Conservation (phyloP, 1,140 invertebrate species). For the Adoxophyes honmai region DNA sequence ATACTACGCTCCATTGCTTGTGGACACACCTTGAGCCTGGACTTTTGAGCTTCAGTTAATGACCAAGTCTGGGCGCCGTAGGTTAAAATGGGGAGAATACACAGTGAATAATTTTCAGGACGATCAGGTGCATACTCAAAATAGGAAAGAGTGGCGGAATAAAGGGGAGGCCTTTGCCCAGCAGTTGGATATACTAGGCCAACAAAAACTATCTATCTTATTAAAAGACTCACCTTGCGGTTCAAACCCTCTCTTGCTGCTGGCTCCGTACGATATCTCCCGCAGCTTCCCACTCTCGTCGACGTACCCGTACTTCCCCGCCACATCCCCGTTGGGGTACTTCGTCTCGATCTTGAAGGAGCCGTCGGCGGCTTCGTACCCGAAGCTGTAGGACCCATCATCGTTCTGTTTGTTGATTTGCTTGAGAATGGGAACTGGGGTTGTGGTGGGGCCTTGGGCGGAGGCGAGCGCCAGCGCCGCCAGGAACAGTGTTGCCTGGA, state of each 20-base stretch:
- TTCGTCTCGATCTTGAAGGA: conserved; percentile 95
- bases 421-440: conserved; percentile 83
- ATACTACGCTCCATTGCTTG: no score
- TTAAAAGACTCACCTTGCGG: conserved; percentile 77
- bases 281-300: conserved; percentile 85
- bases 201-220: no score
- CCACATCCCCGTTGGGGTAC: conserved; percentile 88
- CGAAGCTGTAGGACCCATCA: conserved; percentile 91
- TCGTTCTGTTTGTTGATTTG: conserved; percentile 88
- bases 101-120: no score
- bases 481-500: conserved; percentile 48
- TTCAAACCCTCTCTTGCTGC: conserved; percentile 84
- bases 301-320: conserved; percentile 89
- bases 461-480: conserved; percentile 38
- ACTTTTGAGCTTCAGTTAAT: no score
- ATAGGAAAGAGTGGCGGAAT: no score
- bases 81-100: no score
- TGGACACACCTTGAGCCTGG: no score
- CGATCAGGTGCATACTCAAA: no score
- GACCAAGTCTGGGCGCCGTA: no score
- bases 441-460: conserved; percentile 67
- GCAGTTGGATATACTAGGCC: no score
- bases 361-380: conserved; percentile 93
- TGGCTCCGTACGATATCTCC: conserved; percentile 89
- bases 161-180: no score